Conservation (phyloP, 2,888 invertebrate species). For the Drosophila demipolita region DNA sequence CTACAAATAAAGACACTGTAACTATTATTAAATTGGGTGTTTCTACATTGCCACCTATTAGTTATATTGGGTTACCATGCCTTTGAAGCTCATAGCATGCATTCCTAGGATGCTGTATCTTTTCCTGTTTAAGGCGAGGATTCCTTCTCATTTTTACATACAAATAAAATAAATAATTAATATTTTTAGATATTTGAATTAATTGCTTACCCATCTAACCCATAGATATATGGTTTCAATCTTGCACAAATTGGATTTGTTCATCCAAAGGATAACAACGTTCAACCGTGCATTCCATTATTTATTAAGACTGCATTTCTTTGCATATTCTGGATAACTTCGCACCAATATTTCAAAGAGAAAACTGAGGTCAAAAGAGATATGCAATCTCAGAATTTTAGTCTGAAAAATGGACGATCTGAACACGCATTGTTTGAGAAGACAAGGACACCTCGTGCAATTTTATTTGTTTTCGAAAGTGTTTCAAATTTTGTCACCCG, state of each 20-base stretch:
- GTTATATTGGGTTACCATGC: too few relatives aligned
- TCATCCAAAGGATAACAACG: slow-evolving; percentile 86
- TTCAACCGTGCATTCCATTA: slow-evolving; percentile 90
- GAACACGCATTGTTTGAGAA: slow-evolving; percentile 42
- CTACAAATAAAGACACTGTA: not conserved
- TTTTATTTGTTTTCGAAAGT: slow-evolving; percentile 86
- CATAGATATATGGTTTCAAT: slow-evolving; percentile 87
- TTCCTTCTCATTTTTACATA: too few relatives aligned
- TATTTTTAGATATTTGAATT: not conserved
- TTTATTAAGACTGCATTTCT: slow-evolving; percentile 93
- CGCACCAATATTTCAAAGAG: slow-evolving; percentile 95
- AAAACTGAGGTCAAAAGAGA: slow-evolving; percentile 87
- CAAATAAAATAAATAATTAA: not conserved
- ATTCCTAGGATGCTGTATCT: too few relatives aligned
- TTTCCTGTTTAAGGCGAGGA: too few relatives aligned
- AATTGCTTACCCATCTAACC: not conserved
- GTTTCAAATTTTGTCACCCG: slow-evolving; percentile 92
- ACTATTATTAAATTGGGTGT: too few relatives aligned
- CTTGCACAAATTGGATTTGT: slow-evolving; percentile 92
- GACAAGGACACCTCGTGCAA: slow-evolving; percentile 44
- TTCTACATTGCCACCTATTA: too few relatives aligned
- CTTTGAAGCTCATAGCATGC: too few relatives aligned
- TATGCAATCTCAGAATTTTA: slow-evolving; percentile 53
- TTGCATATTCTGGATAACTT: slow-evolving; percentile 97
- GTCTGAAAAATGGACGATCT: slow-evolving; percentile 81